Base-by-base conservation (phyloP, 2,888 invertebrate genomes). In the Argynnis bischoffii region DNA sequence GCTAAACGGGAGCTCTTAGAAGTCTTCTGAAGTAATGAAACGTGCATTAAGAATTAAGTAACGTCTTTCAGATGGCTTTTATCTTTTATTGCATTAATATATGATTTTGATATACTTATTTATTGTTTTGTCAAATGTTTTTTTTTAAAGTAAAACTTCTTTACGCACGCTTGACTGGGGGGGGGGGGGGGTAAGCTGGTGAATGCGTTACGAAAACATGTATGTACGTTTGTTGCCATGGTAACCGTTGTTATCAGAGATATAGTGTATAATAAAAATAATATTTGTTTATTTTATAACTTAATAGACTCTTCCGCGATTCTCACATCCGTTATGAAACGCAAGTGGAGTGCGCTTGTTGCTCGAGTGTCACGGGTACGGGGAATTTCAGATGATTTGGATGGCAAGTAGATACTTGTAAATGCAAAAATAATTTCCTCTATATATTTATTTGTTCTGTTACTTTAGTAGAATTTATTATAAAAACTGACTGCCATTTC, bases 371-470 rank as follows among this genome's bases (percentile, higher is more conserved):
- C 56, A 55, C 35, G 15, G 41, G 35, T 57, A 56, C 35, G 50
- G 56, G 55, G 50, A 64, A 56, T 57, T 64, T 57, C 55, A 57
- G 50, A 56, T 55, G 48, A 18, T 64, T 51, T 48, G 59, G 59
- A 64, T 51, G 41, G 50, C 51, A 57, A 35, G 56, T 50, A 51
- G 35, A 51, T 50, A 16, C n/a, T 54, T 18, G 31, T 8, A 13
- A 31, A 50, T 64, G 48, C 14, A 56, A 11, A 16, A 51, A 51
- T 55, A 51, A 41, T 41, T 41, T 11, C 11, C 35, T 41, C 55
- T 13, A 46, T 48, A 59, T 16, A 59, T 48, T 59, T 59, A 59
- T 48, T 59, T 3, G 48, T 48, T 31, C 6, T n/a, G n/a, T 31
- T 21, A 6, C 26, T 48, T 26, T n/a, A 48, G 48, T 48, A 59